Base-by-base conservation (phyloP, 1,140 invertebrate species). In the Cherax quadricarinatus region DNA sequence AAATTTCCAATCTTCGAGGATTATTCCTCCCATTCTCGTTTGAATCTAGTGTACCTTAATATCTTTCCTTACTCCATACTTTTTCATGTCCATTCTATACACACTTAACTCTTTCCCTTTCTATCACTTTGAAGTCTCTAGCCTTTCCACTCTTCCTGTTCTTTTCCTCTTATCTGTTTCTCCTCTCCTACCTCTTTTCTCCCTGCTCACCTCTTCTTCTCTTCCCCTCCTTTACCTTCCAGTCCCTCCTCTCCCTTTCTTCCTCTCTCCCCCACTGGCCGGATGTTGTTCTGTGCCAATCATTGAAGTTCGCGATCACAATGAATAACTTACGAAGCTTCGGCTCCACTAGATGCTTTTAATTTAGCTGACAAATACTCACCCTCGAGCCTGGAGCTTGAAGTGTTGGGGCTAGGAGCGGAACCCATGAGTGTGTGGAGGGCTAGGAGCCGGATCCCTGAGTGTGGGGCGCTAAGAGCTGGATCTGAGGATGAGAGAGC, bases 171-270 rank as follows among this genome's bases (percentile, higher is more conserved):
- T n/a, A n/a, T n/a, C n/a, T n/a, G n/a, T n/a, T n/a, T n/a, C n/a
- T n/a, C n/a, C n/a, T n/a, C n/a, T n/a, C n/a, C n/a, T n/a, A n/a
- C n/a, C n/a, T n/a, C n/a, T n/a, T n/a, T n/a, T n/a, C n/a, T n/a
- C n/a, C n/a, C n/a, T n/a, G n/a, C n/a, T n/a, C n/a, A n/a, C n/a
- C n/a, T n/a, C n/a, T n/a, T n/a, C n/a, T n/a, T n/a, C n/a, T n/a
- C n/a, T n/a, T n/a, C n/a, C n/a, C n/a, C n/a, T n/a, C n/a, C n/a
- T n/a, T n/a, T n/a, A n/a, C n/a, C n/a, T n/a, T n/a, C n/a, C n/a
- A n/a, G n/a, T n/a, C n/a, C n/a, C n/a, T n/a, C n/a, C n/a, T n/a
- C 80, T 82, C 80, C 4, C 80, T 82, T 41, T 82, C 80, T 82
- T 41, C 4, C 80, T 82, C 80, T 82, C 80, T 82, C 80, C 4